Evolutionary conservation across 2,797 vertebrate species (phyloP), one percentile per base, ranked within the genome.

Genomic region (Spondyliosoma cantharus): DNA sequence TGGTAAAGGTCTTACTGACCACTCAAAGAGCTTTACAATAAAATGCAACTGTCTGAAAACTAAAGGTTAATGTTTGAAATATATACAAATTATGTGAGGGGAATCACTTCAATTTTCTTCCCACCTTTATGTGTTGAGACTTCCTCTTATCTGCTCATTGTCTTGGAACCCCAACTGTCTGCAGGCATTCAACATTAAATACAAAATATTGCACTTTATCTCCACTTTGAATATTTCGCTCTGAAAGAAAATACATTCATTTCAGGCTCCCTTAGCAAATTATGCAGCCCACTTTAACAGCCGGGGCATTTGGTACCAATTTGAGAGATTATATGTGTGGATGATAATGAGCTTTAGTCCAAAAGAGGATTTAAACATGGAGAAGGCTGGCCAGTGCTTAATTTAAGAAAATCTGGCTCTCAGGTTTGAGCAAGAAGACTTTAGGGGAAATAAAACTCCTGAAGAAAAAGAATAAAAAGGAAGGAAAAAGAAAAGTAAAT

Each of bases 331-430:
- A 94, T 92, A 86, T 86, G 88, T 92, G 91, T 91, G 92, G 92
- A 86, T 93, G 90, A 92, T 95, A 92, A 95, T 92, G 89, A 94
- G 93, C 91, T 94, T 94, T 92, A 87, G 87, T 88, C 91, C 75
- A 70, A 90, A 93, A 93, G 91, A 93, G 92, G 93, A 93, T 93
- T 93, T 87, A 86, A 91, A 90, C 84, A 90, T 78, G 63, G 78
- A 92, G 91, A 90, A 92, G 88, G 88, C 79, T 82, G 87, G 86
- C 81, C 73, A 69, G 74, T 71, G 57, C 78, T 82, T 91, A 86
- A 91, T 89, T 92, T 85, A 81, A 89, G 75, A 78, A 91, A 92
- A 87, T 91, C 82, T 86, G 79, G 37, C 80, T 82, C 85, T 53
- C 83, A 85, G 82, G 85, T 89, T 90, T 88, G 58, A 78, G 57